phyloP scores from a whole-genome alignment of 2,797 vertebrate genomes.

The Eulemur mongoz region DNA sequence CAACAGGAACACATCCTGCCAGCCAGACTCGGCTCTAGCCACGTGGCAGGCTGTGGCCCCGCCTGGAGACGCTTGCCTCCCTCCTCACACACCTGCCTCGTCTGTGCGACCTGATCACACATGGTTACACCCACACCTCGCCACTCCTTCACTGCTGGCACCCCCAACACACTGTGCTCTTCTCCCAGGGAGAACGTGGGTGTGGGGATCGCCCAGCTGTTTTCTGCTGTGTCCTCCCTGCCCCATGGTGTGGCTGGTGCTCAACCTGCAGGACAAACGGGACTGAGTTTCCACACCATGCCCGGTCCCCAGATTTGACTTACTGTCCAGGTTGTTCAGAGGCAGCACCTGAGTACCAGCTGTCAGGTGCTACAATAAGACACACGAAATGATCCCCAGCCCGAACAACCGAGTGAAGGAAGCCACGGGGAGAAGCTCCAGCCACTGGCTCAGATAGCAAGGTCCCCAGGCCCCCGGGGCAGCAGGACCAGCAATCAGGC shows the following conservation, averaged over 20 bases:
- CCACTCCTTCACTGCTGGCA: neutral
- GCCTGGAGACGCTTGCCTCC: neutral
- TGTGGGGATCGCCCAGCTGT: neutral
- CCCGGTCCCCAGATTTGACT: fast-evolving
- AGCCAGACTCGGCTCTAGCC: neutral
- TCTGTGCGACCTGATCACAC: neutral
- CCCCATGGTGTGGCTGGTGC: neutral
- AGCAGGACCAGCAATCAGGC: neutral
- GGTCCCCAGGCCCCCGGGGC: neutral
- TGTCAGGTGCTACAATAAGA: too few relatives aligned
- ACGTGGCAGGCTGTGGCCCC: neutral
- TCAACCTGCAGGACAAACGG: fast-evolving
- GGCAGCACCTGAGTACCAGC: neutral
- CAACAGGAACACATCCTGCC: fast-evolving
- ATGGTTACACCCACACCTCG: too few relatives aligned
- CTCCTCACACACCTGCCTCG: too few relatives aligned
- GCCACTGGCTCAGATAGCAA: neutral
- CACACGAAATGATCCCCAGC: fast-evolving
- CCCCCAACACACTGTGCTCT: fast-evolving
- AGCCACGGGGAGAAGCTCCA: fast-evolving
- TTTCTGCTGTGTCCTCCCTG: neutral
- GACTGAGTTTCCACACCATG: fast-evolving
- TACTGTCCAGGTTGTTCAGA: neutral
- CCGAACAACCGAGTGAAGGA: neutral
- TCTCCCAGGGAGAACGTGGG: fast-evolving